These are phyloP conservation scores for Hozukius guyotensis DNA, from an alignment of 2,797 vertebrate genomes.

Conservation along the genomic window DNA sequence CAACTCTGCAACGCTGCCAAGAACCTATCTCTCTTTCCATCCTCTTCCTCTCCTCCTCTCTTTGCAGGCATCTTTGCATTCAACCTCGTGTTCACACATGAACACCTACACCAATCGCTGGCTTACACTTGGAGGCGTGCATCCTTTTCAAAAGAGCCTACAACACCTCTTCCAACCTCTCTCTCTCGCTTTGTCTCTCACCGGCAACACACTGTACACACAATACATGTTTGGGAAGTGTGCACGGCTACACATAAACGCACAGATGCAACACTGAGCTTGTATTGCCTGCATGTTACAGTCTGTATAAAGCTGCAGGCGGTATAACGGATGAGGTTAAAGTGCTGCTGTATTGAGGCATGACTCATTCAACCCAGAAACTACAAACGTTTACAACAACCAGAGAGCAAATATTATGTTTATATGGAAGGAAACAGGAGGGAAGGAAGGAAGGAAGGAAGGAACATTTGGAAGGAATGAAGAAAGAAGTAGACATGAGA, in stretches of 20 bases:
- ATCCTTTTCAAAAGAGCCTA: slow-evolving; percentile 56
- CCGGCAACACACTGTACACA: slow-evolving; percentile 5
- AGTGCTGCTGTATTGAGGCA: slow-evolving; percentile 40
- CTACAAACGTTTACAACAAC: slow-evolving; percentile 36
- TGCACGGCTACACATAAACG: slow-evolving; percentile 18
- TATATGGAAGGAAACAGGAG: background rate
- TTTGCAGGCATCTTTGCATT: slow-evolving; percentile 57
- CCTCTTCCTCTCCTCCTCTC: slow-evolving; percentile 55
- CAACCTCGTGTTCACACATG: slow-evolving; percentile 63
- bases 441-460: background rate
- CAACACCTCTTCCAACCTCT: slow-evolving; percentile 32
- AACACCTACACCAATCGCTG: slow-evolving; percentile 71
- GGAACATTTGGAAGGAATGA: background rate
- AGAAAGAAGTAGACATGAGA: background rate
- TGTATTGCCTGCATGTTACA: slow-evolving; percentile 30
- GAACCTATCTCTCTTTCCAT: slow-evolving; percentile 47
- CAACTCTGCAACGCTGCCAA: slow-evolving; percentile 56
- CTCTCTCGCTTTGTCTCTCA: background rate
- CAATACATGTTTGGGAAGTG: slow-evolving; percentile 1
- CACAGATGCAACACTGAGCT: slow-evolving; percentile 24
- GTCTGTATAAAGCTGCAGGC: slow-evolving; percentile 56
- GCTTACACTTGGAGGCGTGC: slow-evolving; percentile 57
- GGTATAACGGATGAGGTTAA: slow-evolving; percentile 50
- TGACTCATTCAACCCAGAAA: slow-evolving; percentile 67
- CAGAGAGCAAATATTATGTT: background rate